These are phyloP conservation scores for Labeo calbasu DNA, from an alignment of 2,797 vertebrate species.

Conservation along the genomic window DNA sequence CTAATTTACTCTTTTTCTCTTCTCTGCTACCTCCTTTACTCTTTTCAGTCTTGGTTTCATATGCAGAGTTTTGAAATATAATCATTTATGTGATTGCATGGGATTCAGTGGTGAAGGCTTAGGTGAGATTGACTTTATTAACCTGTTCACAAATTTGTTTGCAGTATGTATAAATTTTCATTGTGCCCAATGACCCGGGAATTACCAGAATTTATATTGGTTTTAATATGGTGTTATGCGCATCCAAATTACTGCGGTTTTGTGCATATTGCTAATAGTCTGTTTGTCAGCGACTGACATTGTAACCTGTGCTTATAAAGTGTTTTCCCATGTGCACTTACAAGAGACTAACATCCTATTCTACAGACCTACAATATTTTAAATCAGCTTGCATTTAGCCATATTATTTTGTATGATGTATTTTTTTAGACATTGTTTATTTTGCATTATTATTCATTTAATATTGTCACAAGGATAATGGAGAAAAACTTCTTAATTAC, in stretches of 20 bases:
- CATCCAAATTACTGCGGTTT: background rate
- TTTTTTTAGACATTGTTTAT: background rate
- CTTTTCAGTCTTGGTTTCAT: background rate
- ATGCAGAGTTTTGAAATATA: background rate
- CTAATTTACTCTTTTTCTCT: background rate
- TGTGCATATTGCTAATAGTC: conserved; percentile 9
- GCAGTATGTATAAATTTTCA: background rate
- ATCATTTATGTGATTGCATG: background rate
- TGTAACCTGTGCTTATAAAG: background rate
- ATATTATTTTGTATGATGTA: background rate
- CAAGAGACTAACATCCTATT: background rate
- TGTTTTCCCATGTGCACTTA: conserved; percentile 13
- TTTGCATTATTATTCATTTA: background rate
- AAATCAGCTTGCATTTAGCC: background rate
- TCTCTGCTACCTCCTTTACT: background rate
- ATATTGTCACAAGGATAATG: background rate
- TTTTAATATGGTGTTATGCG: background rate
- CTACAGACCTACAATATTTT: background rate
- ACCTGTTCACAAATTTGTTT: background rate
- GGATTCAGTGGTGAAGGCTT: background rate
- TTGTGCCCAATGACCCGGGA: background rate
- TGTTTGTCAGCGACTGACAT: conserved; percentile 25
- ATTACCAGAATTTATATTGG: background rate
- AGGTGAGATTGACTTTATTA: background rate
- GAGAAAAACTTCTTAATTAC: background rate